Evolutionary conservation across 2,113 vertebrate genomes (phyloP), one percentile per base, ranked within the genome.

Genomic region (Thryonomys swinderianus): DNA sequence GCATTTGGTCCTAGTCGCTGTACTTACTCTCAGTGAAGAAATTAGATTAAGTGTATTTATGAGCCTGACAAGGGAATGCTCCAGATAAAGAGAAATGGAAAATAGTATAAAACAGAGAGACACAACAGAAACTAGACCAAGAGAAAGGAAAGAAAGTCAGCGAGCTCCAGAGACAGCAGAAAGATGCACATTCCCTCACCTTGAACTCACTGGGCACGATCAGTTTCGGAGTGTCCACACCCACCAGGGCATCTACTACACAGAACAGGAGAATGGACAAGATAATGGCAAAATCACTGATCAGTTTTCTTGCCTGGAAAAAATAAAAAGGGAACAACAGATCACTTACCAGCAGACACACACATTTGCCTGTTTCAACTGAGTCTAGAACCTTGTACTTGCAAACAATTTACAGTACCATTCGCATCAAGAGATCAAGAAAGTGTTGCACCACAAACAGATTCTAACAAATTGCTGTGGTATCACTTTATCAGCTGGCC

Each of bases 211-310:
- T 99, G 98, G 99, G 99, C 99, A 99, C 99, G 74, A 99, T 99
- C 71, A 99, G 98, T 97, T 99, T 99, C 0, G 99, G 99, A 93
- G 99, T 99, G 66, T 99, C 99, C 86, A 99, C 99, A 96, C 99
- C 99, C 30, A 99, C 98, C 3, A 99, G 98, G 48, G 99, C 98
- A 94, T 99, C 99, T 13, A 99, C 99, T 62, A 99, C 99, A 97
- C 99, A 99, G 98, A 99, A 99, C 95, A 99, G 99, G 85, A 99
- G 96, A 96, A 99, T 99, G 94, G 99, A 99, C 98, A 99, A 97
- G 95, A 99, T 99, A 97, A 99, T 99, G 98, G 99, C 99, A 95
- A 99, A 99, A 98, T 99, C 99, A 96, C 99, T 99, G 98, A 99
- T 99, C 82, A 99, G 98, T 92, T 99, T 99, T 95, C 99, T 99